Evolutionary conservation across 2,797 vertebrate species (phyloP), one percentile per base, ranked within the genome.

Genomic region (Argyrosomus regius): DNA sequence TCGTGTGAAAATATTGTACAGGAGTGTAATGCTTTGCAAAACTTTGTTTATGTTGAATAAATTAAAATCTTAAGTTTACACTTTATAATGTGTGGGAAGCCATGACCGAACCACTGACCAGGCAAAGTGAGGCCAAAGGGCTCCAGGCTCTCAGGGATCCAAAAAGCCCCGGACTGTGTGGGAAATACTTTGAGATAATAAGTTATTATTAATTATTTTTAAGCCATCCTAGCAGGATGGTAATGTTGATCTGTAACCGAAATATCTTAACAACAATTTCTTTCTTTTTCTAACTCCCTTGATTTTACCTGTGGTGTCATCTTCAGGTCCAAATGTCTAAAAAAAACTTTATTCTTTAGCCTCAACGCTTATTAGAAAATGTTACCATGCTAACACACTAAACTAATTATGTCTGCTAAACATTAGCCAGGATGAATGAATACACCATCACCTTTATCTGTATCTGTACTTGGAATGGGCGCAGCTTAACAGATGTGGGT

Each of bases 11-110:
- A 1, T 56, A 10, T 2, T 66, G 31, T 63, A 20, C 1, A 9
- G 3, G 12, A 20, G 11, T 78, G 52, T 62, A 14, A 68, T 4
- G 59, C 24, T 61, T 65, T 66, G 31, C 0, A 16, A 66, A 46
- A 57, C 3, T 6, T 22, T 66, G n/a, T 64, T 16, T 1, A 10
- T 35, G 20, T 70, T 56, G 9, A 72, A 68, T 68, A 58, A 59
- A 61, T 50, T 6, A 58, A 65, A 65, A 18, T 59, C 5, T 22
- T 28, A 45, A 26, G 17, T 53, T 13, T 22, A 43, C 13, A 16
- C 26, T 12, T 54, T 53, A 31, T 76, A 46, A 63, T 59, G 7
- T 24, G 57, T 72, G 59, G 73, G 49, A 65, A 57, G 20, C 18
- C 13, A 8, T 0, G 16, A 16, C 72, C 61, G 4, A 65, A 45